Base-by-base conservation (phyloP, 2,797 vertebrate species). In the Rhynchonycteris naso region DNA sequence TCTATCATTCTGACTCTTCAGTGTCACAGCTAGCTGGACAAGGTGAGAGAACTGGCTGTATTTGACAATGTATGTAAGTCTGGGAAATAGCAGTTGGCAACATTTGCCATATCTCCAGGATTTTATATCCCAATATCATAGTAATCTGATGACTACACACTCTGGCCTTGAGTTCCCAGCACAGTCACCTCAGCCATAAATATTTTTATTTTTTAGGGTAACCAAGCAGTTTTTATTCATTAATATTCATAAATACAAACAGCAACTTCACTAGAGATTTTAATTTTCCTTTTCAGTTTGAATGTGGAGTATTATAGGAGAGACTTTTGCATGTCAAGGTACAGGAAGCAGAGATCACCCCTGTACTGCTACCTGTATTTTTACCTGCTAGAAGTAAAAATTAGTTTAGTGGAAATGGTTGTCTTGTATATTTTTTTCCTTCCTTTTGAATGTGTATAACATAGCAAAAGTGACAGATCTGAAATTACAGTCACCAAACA, bases 181-280 rank as follows among this genome's bases (percentile, higher is more conserved):
- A 18, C 10, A 33, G 59, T 71, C 63, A 78, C 26, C n/a, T 65
- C 19, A 90, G 24, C 56, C 82, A 50, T 28, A 47, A 61, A 81
- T 30, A 26, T 21, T 58, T 47, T 9, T 43, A 43, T 61, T 61
- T 81, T 80, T 99, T 99, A 99, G 99, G 99, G 99, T 99, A 99
- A 99, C 99, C 99, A 99, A 99, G 99, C 99, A 99, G 97, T 99
- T 99, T 99, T 99, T 99, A 99, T 99, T 99, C 98, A 99, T 99
- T 99, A 99, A 99, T 99, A 99, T 99, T 99, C 99, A 99, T 99
- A 99, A 99, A 99, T 99, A 99, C 99, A 99, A 99, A 99, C 99
- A 99, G 99, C 99, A 99, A 99, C 99, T 99, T 99, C 99, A 99
- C 99, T 99, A 99, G 99, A 99, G 99, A 99, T 99, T 99, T 98